Conservation (phyloP, 2,797 vertebrate species). For the Trematomus bernacchii region DNA sequence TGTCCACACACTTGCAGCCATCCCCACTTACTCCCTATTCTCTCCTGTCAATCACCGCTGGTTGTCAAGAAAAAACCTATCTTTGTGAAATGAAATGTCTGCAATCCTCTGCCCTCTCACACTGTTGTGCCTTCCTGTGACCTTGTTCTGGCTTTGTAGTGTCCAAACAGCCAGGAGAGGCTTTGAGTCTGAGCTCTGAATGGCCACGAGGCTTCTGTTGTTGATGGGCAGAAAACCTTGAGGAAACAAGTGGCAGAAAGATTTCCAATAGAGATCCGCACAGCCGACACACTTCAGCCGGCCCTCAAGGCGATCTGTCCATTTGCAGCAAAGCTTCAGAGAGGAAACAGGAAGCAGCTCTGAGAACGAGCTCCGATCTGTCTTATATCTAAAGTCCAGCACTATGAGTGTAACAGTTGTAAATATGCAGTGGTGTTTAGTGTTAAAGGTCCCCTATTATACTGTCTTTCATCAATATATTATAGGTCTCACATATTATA, state of each 20-base stretch:
- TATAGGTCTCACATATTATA: too few species aligned
- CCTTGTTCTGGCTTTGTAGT: conserved; percentile 38
- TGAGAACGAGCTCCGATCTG: conserved; percentile 37
- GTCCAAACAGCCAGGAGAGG: conserved; percentile 40
- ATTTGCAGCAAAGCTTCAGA: conserved; percentile 67
- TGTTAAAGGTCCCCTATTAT: too few species aligned
- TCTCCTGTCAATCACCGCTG: conserved; percentile 13
- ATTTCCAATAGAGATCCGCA: conserved; percentile 81
- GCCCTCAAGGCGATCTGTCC: conserved; percentile 68
- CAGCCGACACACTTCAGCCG: conserved; percentile 65
- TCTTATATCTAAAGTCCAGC: conserved; percentile 22
- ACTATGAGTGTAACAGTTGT: not conserved
- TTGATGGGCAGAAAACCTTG: conserved; percentile 70
- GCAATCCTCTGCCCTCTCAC: conserved; percentile 2
- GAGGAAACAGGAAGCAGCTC: conserved; percentile 47
- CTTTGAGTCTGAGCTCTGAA: conserved; percentile 41
- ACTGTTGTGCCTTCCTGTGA: conserved; percentile 10
- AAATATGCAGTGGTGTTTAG: too few species aligned
- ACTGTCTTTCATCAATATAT: too few species aligned
- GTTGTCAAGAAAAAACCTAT: not conserved
- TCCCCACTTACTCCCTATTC: not conserved
- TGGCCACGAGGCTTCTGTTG: conserved; percentile 57
- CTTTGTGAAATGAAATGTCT: conserved; percentile 23
- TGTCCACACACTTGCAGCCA: not conserved
- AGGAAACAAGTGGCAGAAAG: conserved; percentile 76